A percentile compares a stretch with the other conserved stretches of the same genome.
These are phyloP conservation scores for Cryptoprocta ferox DNA, from an alignment of 2,797 vertebrate species.

Conservation along the genomic window DNA sequence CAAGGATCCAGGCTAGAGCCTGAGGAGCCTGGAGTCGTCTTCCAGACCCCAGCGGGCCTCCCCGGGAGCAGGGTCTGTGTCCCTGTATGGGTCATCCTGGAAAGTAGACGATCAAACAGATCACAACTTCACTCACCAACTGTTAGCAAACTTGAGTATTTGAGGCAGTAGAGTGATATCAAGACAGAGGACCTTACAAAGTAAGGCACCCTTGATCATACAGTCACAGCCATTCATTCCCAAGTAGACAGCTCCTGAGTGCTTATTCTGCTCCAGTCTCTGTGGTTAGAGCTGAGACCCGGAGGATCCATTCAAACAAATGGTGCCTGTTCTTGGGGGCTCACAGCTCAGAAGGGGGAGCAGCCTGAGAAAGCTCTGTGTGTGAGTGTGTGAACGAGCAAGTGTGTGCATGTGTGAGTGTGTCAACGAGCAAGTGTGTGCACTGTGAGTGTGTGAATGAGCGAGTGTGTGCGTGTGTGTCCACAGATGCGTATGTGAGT, in stretches of 20 bases:
- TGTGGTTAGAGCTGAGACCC: neutral
- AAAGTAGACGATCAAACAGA: neutral
- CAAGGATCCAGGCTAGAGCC: too few relatives aligned
- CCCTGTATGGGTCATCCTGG: too few relatives aligned
- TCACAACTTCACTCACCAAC: neutral
- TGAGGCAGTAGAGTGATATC: too few relatives aligned
- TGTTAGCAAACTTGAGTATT: neutral
- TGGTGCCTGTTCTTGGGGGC: accelerated
- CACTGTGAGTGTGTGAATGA: accelerated
- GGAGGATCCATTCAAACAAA: neutral
- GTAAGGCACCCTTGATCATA: accelerated
- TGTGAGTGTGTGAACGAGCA: too few relatives aligned
- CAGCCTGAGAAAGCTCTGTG: neutral
- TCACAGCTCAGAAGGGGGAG: neutral
- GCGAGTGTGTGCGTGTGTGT: too few relatives aligned
- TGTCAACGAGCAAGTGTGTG: too few relatives aligned
- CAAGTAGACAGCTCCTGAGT: accelerated
- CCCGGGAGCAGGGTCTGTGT: too few relatives aligned
- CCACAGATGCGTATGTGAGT: too few relatives aligned
- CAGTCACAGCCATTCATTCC: too few relatives aligned
- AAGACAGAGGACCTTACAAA: neutral
- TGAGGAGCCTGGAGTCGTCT: too few relatives aligned
- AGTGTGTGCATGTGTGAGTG: accelerated
- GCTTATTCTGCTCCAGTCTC: neutral
- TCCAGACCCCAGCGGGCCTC: accelerated